phyloP scores from a whole-genome alignment of 2,797 vertebrate genomes.

The Mormyrus proboscirostris region DNA sequence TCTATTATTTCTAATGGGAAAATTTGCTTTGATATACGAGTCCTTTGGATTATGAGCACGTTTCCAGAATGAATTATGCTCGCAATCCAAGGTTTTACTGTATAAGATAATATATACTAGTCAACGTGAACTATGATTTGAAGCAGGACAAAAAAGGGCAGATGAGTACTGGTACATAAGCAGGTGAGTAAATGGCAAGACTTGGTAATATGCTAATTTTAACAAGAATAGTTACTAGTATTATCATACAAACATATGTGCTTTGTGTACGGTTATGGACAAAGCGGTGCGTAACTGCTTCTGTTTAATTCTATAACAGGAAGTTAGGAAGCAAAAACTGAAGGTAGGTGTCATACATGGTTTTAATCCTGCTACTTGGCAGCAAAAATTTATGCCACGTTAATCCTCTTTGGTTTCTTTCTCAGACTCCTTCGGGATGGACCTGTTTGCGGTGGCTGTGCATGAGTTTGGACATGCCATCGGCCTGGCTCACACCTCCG shows the following conservation, averaged over 20 bases:
- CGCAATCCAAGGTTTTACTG: too few species aligned
- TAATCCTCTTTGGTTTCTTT: neutral
- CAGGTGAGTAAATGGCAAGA: neutral
- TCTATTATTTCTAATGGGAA: too few species aligned
- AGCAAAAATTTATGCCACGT: neutral
- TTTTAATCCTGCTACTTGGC: neutral
- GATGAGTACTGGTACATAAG: neutral
- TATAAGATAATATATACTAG: neutral
- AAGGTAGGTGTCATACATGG: neutral
- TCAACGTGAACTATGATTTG: neutral
- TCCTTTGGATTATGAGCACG: too few species aligned
- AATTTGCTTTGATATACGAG: too few species aligned
- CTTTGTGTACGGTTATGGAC: neutral
- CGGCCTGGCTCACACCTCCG: conserved; percentile 84
- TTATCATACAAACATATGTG: neutral
- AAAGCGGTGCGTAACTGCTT: neutral
- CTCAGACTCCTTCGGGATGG: conserved; percentile 82
- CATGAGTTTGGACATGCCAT: conserved; percentile 97
- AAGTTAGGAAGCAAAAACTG: neutral
- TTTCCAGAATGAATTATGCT: too few species aligned
- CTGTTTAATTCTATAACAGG: neutral
- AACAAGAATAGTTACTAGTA: neutral
- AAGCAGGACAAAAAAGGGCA: neutral
- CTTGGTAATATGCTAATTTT: neutral
- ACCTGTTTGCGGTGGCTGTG: conserved; percentile 90